Base-by-base conservation (phyloP, 2,113 vertebrate species). In the Crotalus viridis region DNA sequence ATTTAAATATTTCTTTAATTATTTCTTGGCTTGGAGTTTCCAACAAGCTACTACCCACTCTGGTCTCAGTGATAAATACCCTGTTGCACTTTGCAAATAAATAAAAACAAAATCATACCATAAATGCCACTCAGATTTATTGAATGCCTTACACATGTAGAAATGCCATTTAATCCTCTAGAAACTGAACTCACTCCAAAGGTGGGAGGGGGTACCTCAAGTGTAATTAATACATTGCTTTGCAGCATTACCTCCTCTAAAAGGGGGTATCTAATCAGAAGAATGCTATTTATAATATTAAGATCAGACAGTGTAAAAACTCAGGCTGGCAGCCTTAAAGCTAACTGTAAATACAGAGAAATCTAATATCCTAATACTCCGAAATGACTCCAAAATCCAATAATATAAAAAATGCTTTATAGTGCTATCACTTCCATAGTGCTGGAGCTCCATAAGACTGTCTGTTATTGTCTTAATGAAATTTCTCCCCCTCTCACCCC, bases 51-150 rank as follows among this genome's bases (percentile, higher is more conserved):
- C 93, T 93, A 94, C 96, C 95, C 96, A 96, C 96, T 97, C 92
- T 86, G 95, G 94, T 87, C 93, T 97, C 93, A 96, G 91, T 94
- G 94, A 97, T 94, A 90, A 95, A 97, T 94, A 96, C 94, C 94
- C 94, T 95, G 94, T 93, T 97, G 94, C 85, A 94, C 93, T 97
- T 97, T 93, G 93, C 96, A 97, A 97, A 97, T 96, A 97, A 98
- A 97, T 97, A 97, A 97, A 96, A 97, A 93, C 92, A 97, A 97
- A 96, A 96, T 97, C 96, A 96, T 97, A 94, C 96, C 96, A 95
- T 96, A 97, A 98, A 96, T 97, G 93, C 94, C 94, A 95, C 95
- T 96, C 94, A 94, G 64, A 97, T 96, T 97, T 97, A 94, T 96
- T 96, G 94, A 96, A 95, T 94, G 91, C 92, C 95, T 96, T 95